These are phyloP conservation scores for Eublepharis macularius DNA, from an alignment of 2,113 vertebrate genomes.

Conservation along the genomic window DNA sequence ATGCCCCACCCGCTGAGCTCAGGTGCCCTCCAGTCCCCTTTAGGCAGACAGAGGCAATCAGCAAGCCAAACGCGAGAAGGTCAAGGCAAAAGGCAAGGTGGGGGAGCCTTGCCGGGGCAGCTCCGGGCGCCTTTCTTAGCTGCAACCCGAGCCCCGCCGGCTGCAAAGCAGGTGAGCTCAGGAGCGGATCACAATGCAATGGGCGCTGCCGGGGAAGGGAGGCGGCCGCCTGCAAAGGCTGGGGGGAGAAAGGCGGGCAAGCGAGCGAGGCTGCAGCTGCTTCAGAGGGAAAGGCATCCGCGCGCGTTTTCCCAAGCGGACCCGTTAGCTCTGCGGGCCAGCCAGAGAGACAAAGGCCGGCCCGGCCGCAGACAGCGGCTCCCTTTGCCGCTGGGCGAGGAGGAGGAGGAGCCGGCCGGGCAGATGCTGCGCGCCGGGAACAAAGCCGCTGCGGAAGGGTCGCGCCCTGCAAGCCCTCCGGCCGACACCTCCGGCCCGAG, in stretches of 20 bases:
- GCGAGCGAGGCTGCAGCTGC: neutral
- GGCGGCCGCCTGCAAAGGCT: neutral
- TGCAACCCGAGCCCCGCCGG: neutral
- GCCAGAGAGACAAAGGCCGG: conserved; percentile 50
- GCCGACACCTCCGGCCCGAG: neutral
- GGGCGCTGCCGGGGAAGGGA: neutral
- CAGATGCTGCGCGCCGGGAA: conserved; percentile 11
- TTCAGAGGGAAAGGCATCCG: neutral
- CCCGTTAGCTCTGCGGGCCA: neutral
- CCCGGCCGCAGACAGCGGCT: neutral
- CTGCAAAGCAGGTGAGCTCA: neutral
- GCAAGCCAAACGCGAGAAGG: neutral
- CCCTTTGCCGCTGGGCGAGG: neutral
- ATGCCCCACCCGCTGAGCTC: neutral
- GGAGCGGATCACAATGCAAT: neutral
- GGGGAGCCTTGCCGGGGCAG: neutral
- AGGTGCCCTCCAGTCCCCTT: neutral
- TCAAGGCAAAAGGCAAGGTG: no score
- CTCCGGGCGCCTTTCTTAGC: conserved; percentile 19
- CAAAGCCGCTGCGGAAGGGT: neutral
- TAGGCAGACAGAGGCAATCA: neutral
- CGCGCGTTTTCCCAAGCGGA: neutral
- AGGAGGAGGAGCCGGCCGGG: neutral
- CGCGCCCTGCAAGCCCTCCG: neutral
- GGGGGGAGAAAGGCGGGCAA: conserved; percentile 39